Conservation (phyloP, 2,113 vertebrate species). For the Cinclus mexicanus region DNA sequence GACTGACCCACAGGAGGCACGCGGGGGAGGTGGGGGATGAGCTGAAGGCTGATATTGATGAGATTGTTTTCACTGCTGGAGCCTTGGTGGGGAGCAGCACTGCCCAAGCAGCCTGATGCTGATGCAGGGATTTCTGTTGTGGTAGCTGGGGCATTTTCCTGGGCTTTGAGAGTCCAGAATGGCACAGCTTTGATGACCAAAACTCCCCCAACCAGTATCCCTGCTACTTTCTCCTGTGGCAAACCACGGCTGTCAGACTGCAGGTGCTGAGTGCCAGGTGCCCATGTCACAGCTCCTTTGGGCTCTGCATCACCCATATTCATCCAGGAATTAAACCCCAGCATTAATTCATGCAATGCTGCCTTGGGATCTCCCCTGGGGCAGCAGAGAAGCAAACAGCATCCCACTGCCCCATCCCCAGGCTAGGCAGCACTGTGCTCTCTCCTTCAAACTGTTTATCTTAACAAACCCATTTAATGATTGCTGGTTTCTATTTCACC, state of each 20-base stretch:
- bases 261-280: not conserved
- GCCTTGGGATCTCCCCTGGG: not conserved
- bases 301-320: not conserved
- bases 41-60: not conserved
- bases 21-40: rapidly evolving
- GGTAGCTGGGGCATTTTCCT: not conserved
- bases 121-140: not conserved
- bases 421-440: rapidly evolving
- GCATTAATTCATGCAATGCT: not conserved
- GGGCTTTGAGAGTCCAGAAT: not conserved
- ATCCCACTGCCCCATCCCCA: rapidly evolving
- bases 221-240: not conserved
- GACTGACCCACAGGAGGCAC: rapidly evolving
- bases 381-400: not conserved
- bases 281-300: not conserved
- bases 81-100: not conserved
- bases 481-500: not conserved
- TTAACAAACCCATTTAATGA: not conserved
- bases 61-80: not conserved
- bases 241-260: not conserved
- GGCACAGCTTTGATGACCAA: not conserved
- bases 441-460: not conserved
- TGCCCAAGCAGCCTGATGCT: not conserved
- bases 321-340: not conserved
- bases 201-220: not conserved